Conservation (phyloP, 2,113 vertebrate genomes). For the Gambusia holbrooki region DNA sequence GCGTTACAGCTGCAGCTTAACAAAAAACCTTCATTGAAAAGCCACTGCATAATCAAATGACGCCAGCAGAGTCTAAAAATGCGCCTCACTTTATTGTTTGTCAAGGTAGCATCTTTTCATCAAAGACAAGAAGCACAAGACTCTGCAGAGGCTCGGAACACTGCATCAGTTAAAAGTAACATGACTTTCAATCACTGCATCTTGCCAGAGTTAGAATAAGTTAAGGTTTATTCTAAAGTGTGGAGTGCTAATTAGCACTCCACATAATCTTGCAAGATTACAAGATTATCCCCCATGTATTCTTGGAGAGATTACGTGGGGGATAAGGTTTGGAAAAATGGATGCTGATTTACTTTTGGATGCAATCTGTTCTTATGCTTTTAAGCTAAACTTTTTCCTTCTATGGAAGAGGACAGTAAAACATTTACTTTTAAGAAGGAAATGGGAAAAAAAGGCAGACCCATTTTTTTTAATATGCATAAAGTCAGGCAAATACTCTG, state of each 20-base stretch:
- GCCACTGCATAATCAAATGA: conserved; percentile 53
- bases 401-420: not conserved
- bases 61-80: conserved; percentile 52
- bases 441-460: too few species aligned
- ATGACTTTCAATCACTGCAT: conserved; percentile 52
- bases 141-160: conserved; percentile 53
- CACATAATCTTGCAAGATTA: too few species aligned
- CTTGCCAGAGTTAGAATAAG: conserved; percentile 56
- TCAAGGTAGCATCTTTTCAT: conserved; percentile 69
- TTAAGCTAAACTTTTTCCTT: not conserved
- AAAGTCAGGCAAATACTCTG: too few species aligned
- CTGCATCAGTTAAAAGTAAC: conserved; percentile 51
- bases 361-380: conserved; percentile 6
- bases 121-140: conserved; percentile 30
- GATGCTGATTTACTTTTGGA: conserved; percentile 41
- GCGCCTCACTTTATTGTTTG: conserved; percentile 43
- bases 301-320: too few species aligned
- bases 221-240: not conserved
- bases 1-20: conserved; percentile 41
- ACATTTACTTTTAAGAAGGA: not conserved
- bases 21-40: conserved; percentile 61
- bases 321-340: conserved; percentile 38
- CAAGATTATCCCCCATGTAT: too few species aligned
- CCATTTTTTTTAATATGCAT: too few species aligned
- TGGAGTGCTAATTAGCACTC: too few species aligned